A percentile compares a stretch with the other conserved stretches of the same genome.
These are phyloP conservation scores for Epinephelus cyanopodus DNA, from an alignment of 2,113 vertebrate species.

Conservation along the genomic window DNA sequence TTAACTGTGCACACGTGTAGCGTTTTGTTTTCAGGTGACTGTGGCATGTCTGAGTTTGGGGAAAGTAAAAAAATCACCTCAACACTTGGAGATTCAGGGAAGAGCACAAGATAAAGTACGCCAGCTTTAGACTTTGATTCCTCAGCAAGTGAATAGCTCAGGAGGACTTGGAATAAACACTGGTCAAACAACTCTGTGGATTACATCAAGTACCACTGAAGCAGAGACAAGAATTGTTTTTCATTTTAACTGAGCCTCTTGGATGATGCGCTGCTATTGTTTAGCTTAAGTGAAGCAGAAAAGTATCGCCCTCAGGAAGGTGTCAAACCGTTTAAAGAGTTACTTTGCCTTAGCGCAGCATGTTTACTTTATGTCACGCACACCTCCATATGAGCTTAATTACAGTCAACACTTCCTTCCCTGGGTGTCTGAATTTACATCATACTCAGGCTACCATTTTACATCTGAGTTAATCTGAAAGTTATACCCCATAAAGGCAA, in stretches of 20 bases:
- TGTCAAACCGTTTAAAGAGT: constrained; percentile 34
- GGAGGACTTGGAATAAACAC: constrained; percentile 46
- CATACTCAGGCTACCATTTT: constrained; percentile 44
- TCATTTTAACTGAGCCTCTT: constrained; percentile 42
- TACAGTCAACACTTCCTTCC: constrained; percentile 51
- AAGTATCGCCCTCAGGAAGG: constrained; percentile 29
- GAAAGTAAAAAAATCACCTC: constrained; percentile 13
- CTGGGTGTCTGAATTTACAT: constrained; percentile 27
- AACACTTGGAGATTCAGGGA: constrained; percentile 22
- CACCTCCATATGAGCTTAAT: constrained; percentile 48
- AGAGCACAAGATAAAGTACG: constrained; percentile 33
- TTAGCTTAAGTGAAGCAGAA: constrained; percentile 34
- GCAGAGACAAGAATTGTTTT: constrained; percentile 10
- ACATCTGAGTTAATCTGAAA: constrained; percentile 35
- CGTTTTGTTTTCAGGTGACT: neutral
- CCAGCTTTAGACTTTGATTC: constrained; percentile 39
- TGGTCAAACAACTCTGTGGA: constrained; percentile 55
- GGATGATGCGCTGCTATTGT: constrained; percentile 29
- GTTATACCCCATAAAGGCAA: constrained; percentile 37
- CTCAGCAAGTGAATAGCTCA: constrained; percentile 15
- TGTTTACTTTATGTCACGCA: constrained; percentile 27
- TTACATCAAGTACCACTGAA: constrained; percentile 44
- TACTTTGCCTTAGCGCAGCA: constrained; percentile 28
- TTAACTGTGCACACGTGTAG: neutral
- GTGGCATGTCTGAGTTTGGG: constrained; percentile 12